Conservation (phyloP, 2,113 vertebrate species). For the Dasyprocta punctata region DNA sequence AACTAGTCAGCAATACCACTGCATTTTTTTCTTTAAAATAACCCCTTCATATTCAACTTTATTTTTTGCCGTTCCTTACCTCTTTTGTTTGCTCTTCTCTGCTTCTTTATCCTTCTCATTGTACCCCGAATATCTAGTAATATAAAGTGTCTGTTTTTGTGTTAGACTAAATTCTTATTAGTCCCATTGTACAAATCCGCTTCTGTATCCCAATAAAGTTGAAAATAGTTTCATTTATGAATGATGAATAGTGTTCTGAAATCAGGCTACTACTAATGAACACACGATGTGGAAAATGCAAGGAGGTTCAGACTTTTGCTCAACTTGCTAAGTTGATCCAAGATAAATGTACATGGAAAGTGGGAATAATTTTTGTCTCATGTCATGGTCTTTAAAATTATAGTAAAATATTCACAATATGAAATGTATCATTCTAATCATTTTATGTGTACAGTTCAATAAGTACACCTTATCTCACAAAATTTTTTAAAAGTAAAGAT, state of each 20-base stretch:
- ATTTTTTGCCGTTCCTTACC: neutral
- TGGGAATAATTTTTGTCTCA: neutral
- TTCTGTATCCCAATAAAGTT: neutral
- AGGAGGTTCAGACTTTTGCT: neutral
- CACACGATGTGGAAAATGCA: neutral
- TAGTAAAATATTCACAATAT: neutral
- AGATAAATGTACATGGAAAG: neutral
- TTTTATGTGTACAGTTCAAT: neutral
- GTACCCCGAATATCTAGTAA: neutral
- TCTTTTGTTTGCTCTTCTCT: neutral
- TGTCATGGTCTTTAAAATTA: neutral
- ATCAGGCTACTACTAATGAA: neutral
- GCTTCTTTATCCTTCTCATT: neutral
- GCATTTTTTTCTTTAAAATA: neutral
- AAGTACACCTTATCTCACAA: neutral
- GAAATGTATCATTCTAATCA: neutral
- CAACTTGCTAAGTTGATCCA: neutral
- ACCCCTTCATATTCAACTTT: neutral
- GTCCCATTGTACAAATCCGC: neutral
- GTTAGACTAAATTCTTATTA: neutral
- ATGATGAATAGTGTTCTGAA: neutral
- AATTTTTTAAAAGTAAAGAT: slow-evolving; percentile 2
- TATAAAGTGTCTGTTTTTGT: neutral
- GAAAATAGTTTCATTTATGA: neutral
- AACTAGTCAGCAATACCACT: neutral